Evolutionary conservation across 1,140 invertebrate species (phyloP).

Genomic region (Asbolus verrucosus): DNA sequence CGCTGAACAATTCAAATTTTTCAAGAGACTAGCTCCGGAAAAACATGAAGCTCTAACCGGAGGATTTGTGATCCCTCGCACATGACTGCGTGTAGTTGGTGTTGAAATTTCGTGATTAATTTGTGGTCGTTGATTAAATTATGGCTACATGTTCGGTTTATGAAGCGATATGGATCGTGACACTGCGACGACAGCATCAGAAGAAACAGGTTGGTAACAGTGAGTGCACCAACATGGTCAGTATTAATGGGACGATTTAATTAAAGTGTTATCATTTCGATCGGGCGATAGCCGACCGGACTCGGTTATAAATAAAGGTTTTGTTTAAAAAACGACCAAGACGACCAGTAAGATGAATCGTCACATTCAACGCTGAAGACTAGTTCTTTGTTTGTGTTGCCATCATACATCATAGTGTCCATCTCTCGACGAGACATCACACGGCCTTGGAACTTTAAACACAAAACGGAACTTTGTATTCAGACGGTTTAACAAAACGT

Average conservation of each 20-base stretch:
- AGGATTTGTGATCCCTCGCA: no score
- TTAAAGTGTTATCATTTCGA: slow-evolving; percentile 40
- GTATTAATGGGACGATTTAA: slow-evolving; percentile 43
- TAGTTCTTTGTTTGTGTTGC: slow-evolving; percentile 43
- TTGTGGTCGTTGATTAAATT: slow-evolving; percentile 30
- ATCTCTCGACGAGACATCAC: slow-evolving; percentile 43
- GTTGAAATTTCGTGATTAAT: slow-evolving; percentile 32
- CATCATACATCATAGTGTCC: slow-evolving; percentile 52
- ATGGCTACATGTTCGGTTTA: slow-evolving; percentile 26
- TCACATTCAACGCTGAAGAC: slow-evolving; percentile 48
- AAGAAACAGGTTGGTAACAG: slow-evolving; percentile 29
- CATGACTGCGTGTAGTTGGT: no score
- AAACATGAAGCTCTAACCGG: no score
- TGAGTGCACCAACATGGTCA: slow-evolving; percentile 27
- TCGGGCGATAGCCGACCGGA: slow-evolving; percentile 1
- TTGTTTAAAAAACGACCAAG: slow-evolving; percentile 36
- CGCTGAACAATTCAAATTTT: no score
- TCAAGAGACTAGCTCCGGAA: no score
- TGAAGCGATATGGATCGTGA: slow-evolving; percentile 30
- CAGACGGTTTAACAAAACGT: slow-evolving; percentile 45
- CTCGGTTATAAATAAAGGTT: slow-evolving; percentile 39
- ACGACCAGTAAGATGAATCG: slow-evolving; percentile 53
- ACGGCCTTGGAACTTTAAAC: slow-evolving; percentile 48
- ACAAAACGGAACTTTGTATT: slow-evolving; percentile 49
- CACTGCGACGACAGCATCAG: slow-evolving; percentile 28